A percentile compares a stretch with the other conserved stretches of the same genome.
phyloP scores from a whole-genome alignment of 2,888 invertebrate genomes.

The Trisateles emortualis region DNA sequence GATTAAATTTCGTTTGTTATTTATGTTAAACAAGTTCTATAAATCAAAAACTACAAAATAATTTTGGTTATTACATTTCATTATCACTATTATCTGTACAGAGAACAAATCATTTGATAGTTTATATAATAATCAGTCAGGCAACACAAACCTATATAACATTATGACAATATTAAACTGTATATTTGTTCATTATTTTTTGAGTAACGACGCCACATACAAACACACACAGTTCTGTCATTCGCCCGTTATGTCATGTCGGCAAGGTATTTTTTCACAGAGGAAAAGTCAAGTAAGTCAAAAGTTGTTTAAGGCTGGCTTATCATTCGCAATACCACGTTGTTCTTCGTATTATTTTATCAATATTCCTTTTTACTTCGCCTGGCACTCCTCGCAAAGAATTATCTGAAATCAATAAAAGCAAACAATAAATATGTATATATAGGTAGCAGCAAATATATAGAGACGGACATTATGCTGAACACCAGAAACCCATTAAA shows the following conservation, averaged over 20 bases:
- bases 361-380: slow-evolving; percentile 73
- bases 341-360: slow-evolving; percentile 76
- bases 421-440: background rate
- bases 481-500: background rate
- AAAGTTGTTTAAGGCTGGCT: slow-evolving; percentile 4
- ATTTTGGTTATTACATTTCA: slow-evolving; percentile 14
- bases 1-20: background rate
- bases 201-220: slow-evolving; percentile 23
- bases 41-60: slow-evolving; percentile 16
- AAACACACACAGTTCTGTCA: slow-evolving; percentile 22
- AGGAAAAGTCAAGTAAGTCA: slow-evolving; percentile 30
- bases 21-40: slow-evolving; percentile 12
- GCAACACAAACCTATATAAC: slow-evolving; percentile 12
- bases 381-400: slow-evolving; percentile 83
- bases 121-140: slow-evolving; percentile 46
- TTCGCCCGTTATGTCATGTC: slow-evolving; percentile 13
- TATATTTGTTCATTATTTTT: slow-evolving; percentile 39
- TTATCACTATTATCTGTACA: slow-evolving; percentile 18
- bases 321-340: slow-evolving; percentile 85
- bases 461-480: background rate
- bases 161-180: slow-evolving; percentile 8
- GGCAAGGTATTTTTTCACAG: slow-evolving; percentile 16
- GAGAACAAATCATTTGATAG: slow-evolving; percentile 31
- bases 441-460: background rate
- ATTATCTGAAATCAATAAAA: slow-evolving; percentile 74